Base-by-base conservation (phyloP, 2,113 vertebrate genomes). In the Prietella phreatophila region DNA sequence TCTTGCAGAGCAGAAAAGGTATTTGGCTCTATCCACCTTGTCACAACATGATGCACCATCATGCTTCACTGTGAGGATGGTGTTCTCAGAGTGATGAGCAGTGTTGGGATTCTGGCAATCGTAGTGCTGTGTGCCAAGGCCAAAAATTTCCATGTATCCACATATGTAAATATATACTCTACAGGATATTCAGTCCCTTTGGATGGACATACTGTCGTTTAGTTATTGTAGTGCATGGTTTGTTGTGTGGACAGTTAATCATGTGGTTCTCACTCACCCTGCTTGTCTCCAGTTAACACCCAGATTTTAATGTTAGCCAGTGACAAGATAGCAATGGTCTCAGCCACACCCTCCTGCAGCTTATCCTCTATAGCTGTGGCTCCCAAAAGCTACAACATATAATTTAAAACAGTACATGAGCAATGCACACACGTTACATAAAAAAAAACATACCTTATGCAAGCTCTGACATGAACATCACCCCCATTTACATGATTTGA, bases 241-340 rank as follows among this genome's bases (percentile, higher is more conserved):
- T 58, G 19, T 63, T 73, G 19, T 63, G 19, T 42, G 56, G 2
- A 22, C 39, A 30, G 17, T 78, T 73, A 60, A 42, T 50, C 75
- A 17, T 17, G 1, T 56, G 13, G 11, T 36, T 50, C 20, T 1
- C 33, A 88, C 93, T 93, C 92, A 99, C 98, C 98, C 92, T 98
- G 97, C 22, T 99, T 99, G 93, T 99, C 98, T 89, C 98, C 98
- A 0, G 97, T 99, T 30, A 99, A 94, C 92, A 99, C 97, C 97
- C 98, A 99, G 89, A 98, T 96, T 93, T 99, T 99, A 91, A 99
- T 98, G 93, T 98, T 98, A 89, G 97, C 97, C 89, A 99, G 92
- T 0, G 96, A 97, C 30, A 99, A 95, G 71, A 99, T 91, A 47
- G 97, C 96, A 0, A 99, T 98, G 85, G 98, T 99, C 93, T 99